These are phyloP conservation scores for Campoplex nolae DNA, from an alignment of 2,888 invertebrate genomes.

Conservation along the genomic window DNA sequence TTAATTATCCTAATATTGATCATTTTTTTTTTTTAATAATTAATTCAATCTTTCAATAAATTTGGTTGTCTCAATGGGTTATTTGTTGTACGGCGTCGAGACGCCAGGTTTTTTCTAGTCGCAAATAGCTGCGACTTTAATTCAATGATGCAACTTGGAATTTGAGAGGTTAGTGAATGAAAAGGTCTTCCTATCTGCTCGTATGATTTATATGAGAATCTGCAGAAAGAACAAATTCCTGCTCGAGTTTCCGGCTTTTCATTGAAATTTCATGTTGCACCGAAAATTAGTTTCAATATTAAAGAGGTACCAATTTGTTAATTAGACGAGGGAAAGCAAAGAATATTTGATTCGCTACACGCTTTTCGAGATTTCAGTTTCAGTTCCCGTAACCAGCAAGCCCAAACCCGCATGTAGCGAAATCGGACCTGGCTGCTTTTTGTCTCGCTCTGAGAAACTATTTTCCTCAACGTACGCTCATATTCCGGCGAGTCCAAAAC, in stretches of 20 bases:
- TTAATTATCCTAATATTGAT: background rate
- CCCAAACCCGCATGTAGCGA: background rate
- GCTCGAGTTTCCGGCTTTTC: background rate
- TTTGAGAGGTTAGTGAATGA: background rate
- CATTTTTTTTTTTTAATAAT: background rate
- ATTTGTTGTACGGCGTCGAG: background rate
- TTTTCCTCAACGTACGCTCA: constrained; percentile 36
- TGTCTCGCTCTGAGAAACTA: constrained; percentile 60
- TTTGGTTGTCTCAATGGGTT: background rate
- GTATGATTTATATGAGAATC: background rate
- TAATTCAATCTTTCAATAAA: background rate
- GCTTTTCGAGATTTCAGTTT: background rate
- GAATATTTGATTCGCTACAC: background rate
- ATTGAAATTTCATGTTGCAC: background rate
- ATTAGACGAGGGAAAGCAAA: background rate
- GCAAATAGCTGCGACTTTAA: too few species aligned
- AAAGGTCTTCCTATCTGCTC: background rate
- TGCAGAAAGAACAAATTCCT: background rate
- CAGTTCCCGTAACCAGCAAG: background rate
- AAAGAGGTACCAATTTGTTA: background rate
- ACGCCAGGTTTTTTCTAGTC: too few species aligned
- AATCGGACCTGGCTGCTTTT: constrained; percentile 30
- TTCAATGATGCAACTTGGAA: background rate
- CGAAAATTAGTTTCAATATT: background rate
- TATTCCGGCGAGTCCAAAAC: constrained; percentile 26